Evolutionary conservation across 2,888 invertebrate genomes (phyloP).

Genomic region (Eumacrocentrus americanus): DNA sequence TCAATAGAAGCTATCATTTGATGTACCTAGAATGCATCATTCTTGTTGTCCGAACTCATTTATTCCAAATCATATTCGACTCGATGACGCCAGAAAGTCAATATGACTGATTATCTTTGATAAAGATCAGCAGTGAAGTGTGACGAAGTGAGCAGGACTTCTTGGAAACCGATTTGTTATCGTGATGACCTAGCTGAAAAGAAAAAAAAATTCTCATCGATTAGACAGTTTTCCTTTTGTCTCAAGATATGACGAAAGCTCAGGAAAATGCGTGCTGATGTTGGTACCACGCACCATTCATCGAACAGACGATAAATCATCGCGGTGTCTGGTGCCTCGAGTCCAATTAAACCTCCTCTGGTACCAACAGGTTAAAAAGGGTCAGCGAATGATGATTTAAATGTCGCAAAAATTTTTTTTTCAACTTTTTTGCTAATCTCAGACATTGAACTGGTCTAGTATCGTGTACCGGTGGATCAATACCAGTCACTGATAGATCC

Average conservation of each 20-base stretch:
- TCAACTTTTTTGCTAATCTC: not conserved
- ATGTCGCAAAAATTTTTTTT: too few species aligned
- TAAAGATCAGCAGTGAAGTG: not conserved
- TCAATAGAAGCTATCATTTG: slow-evolving; percentile 14
- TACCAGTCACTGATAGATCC: not conserved
- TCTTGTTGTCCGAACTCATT: not conserved
- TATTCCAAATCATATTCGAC: not conserved
- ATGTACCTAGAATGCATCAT: not conserved
- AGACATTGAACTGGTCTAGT: not conserved
- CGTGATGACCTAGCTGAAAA: not conserved
- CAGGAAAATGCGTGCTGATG: slow-evolving; percentile 32
- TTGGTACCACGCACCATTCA: slow-evolving; percentile 39
- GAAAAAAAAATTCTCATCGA: not conserved
- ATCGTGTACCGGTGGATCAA: slow-evolving; percentile 9
- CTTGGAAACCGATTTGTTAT: not conserved
- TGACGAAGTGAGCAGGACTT: not conserved
- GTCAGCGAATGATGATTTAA: too few species aligned
- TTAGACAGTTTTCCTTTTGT: not conserved
- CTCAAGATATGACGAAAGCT: not conserved
- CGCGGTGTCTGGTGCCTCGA: not conserved
- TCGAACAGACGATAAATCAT: slow-evolving; percentile 2
- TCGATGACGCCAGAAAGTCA: not conserved
- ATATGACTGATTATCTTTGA: not conserved
- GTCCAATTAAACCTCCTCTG: not conserved
- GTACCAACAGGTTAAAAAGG: too few species aligned